A percentile compares a stretch with the other conserved stretches of the same genome.
phyloP scores from a whole-genome alignment of 2,888 invertebrate genomes.

The Choreutis nemorana region DNA sequence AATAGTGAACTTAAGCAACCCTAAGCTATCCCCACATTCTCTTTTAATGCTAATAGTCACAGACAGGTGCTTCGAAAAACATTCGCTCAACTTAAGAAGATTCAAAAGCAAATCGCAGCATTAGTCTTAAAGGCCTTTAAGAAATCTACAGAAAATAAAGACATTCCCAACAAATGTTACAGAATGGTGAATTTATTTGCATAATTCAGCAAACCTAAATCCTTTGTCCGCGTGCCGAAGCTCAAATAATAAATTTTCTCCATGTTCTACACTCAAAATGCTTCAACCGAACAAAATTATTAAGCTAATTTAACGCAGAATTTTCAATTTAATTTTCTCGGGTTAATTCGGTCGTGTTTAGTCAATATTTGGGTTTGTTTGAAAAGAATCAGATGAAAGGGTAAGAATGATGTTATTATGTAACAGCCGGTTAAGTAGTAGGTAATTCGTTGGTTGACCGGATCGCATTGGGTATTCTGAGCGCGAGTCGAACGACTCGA shows the following conservation, averaged over 20 bases:
- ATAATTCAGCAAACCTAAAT: constrained; percentile 62
- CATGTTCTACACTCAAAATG: constrained; percentile 50
- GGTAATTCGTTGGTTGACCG: constrained; percentile 36
- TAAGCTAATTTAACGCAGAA: constrained; percentile 40
- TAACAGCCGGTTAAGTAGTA: constrained; percentile 22
- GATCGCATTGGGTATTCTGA: constrained; percentile 51
- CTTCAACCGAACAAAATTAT: constrained; percentile 55
- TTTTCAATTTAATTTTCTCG: background rate
- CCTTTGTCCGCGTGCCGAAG: constrained; percentile 56
- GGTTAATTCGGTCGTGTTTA: background rate
- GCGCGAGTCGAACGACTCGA: constrained; percentile 46
- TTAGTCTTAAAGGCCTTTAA: constrained; percentile 50
- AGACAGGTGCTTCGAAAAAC: constrained; percentile 28
- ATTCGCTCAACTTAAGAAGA: constrained; percentile 33
- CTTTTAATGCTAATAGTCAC: constrained; percentile 23
- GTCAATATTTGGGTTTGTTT: background rate
- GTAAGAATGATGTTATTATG: constrained; percentile 12
- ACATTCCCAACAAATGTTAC: constrained; percentile 64
- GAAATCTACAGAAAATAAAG: constrained; percentile 60
- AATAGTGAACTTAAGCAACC: no score
- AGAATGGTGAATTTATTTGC: constrained; percentile 65
- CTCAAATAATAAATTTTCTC: constrained; percentile 61
- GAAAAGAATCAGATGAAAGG: background rate
- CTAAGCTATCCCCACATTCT: no score
- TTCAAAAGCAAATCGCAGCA: constrained; percentile 45